These are phyloP conservation scores for Parazoanthus swiftii DNA, from an alignment of 92 coral and sea anemone genomes.

Conservation along the genomic window DNA sequence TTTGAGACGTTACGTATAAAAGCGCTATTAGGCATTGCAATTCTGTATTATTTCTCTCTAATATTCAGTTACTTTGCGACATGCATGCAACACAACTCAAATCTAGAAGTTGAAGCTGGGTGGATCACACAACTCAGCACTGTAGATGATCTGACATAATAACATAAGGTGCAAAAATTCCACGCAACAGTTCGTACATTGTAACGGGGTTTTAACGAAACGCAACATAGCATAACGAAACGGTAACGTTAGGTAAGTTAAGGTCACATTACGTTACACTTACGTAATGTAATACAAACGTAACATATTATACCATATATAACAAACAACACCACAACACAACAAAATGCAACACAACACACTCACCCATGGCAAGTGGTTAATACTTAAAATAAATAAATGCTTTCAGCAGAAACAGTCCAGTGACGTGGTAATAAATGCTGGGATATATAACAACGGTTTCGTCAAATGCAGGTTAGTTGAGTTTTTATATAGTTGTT, in stretches of 20 bases:
- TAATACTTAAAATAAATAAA: neutral
- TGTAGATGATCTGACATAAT: neutral
- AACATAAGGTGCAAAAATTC: neutral
- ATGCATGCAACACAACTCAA: neutral
- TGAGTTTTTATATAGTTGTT: too few relatives aligned
- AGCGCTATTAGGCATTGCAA: too few relatives aligned
- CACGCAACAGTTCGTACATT: neutral
- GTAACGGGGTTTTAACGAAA: neutral
- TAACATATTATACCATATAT: neutral
- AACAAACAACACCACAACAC: neutral
- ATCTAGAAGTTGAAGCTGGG: neutral
- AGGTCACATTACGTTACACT: too few relatives aligned
- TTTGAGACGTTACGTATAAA: too few relatives aligned
- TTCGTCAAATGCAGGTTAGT: slow-evolving; percentile 72
- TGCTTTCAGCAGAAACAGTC: slow-evolving; percentile 42
- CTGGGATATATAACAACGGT: slow-evolving; percentile 60
- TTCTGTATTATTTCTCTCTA: too few relatives aligned
- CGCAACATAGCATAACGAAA: neutral
- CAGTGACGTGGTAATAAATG: slow-evolving; percentile 37
- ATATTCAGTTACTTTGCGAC: neutral
- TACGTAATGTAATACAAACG: neutral
- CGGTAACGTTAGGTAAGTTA: neutral
- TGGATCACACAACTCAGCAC: neutral
- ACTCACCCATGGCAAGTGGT: neutral
- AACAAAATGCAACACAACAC: neutral